Conservation (phyloP, 2,888 invertebrate species). For the Dolichomitus sp. region DNA sequence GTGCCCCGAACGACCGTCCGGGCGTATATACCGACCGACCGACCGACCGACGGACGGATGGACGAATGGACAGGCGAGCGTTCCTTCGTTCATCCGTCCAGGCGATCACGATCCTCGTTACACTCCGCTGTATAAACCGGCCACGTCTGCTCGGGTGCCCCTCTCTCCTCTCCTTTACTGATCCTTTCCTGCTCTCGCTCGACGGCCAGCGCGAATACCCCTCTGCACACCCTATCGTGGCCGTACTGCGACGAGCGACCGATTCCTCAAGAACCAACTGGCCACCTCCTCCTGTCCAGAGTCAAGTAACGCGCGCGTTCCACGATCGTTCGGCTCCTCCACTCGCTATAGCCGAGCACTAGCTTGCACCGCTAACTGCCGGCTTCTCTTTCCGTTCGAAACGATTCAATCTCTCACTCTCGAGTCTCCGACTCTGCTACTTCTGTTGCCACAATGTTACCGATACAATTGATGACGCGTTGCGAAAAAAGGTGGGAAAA, state of each 20-base stretch:
- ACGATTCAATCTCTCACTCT: constrained; percentile 63
- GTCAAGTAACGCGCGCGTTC: constrained; percentile 31
- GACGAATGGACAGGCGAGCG: constrained; percentile 60
- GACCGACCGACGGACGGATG: constrained; percentile 38
- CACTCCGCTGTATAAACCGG: constrained; percentile 70
- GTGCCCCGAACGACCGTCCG: constrained; percentile 47
- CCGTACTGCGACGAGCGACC: constrained; percentile 1
- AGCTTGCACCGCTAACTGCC: constrained; percentile 50
- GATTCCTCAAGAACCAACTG: constrained; percentile 30
- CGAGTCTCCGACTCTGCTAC: constrained; percentile 36
- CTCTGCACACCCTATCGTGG: neutral
- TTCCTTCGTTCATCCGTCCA: constrained; percentile 69
- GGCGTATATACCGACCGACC: constrained; percentile 29
- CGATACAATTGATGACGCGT: constrained; percentile 20
- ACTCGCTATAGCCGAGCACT: constrained; percentile 16
- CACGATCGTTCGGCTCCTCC: constrained; percentile 30
- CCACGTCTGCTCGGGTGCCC: constrained; percentile 41
- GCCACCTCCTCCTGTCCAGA: constrained; percentile 22
- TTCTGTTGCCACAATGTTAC: constrained; percentile 33
- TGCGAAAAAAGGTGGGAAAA: constrained; percentile 11
- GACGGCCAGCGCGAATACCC: constrained; percentile 12
- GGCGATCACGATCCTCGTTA: constrained; percentile 82
- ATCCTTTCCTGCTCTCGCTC: constrained; percentile 5
- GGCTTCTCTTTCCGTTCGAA: constrained; percentile 59
- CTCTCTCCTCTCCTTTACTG: constrained; percentile 9